Evolutionary conservation across 2,888 invertebrate genomes (phyloP).

Genomic region (Clostera curtula): DNA sequence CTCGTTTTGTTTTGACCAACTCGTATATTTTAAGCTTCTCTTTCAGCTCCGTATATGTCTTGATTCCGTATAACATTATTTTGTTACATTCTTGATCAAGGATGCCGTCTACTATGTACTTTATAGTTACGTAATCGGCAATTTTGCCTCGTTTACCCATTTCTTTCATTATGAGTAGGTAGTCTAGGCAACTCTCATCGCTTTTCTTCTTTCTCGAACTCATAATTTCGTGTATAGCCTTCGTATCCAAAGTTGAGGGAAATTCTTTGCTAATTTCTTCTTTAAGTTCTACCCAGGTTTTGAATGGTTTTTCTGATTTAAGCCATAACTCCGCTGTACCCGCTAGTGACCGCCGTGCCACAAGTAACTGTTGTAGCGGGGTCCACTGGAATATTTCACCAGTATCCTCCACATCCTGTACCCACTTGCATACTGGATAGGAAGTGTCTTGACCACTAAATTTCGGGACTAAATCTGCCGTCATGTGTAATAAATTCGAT

Average conservation of each 20-base stretch:
- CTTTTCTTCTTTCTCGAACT: not conserved
- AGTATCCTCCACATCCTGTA: no score
- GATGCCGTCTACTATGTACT: slow-evolving; percentile 1
- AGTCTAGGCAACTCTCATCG: not conserved
- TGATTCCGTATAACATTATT: not conserved
- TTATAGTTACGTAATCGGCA: not conserved
- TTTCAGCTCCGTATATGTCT: not conserved
- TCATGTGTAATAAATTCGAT: no score
- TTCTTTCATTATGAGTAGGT: no score
- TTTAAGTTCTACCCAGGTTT: not conserved
- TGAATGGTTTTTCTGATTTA: slow-evolving; percentile 1
- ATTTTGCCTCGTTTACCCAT: not conserved
- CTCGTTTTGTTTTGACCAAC: not conserved
- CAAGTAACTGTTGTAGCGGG: not conserved
- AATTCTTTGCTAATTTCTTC: not conserved
- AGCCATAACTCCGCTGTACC: no score
- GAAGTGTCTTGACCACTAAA: no score
- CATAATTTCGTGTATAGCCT: not conserved
- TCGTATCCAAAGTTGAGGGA: not conserved
- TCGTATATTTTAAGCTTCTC: slow-evolving; percentile 1
- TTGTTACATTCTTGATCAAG: not conserved
- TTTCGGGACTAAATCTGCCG: no score
- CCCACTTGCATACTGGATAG: no score
- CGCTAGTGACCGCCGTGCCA: not conserved
- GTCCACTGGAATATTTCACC: not conserved